Evolutionary conservation across 2,888 invertebrate genomes (phyloP), one percentile per base, ranked within the genome.

Genomic region (Conus canariensis): DNA sequence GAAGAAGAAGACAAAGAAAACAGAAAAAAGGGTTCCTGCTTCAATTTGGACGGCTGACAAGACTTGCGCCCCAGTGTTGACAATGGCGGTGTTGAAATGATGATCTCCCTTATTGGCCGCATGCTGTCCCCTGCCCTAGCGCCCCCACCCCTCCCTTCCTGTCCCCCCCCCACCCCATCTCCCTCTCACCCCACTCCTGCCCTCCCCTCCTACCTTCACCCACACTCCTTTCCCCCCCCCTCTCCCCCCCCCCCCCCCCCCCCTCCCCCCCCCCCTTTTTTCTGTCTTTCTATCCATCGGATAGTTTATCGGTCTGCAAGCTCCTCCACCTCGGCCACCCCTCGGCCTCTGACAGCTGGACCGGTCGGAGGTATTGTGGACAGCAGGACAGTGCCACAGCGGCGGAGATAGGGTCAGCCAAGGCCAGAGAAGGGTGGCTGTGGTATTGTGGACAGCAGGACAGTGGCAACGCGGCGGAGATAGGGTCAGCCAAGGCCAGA

Each of bases 51-150:
- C 45, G 80, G 80, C 45, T 80, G 80, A 80, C 80, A 45, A 45
- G 45, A 80, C 80, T 30, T 14, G 80, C 30, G 30, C 80, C 80
- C 80, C 45, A 80, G 45, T 80, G 80, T 80, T 80, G 80, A 80
- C 80, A 80, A 45, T 59, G 85, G 59, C 25, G 25, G 22, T 59
- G 59, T 85, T 58, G 85, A 59, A 85, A 85, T 45, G 59, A 59
- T 59, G 60, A 58, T 85, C 85, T 85, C 58, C 60, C 85, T 58
- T 59, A 25, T 19, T 58, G n/a, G 60, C 25, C 59, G 58, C 58
- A 25, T 56, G 59, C 60, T 60, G 85, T 59, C 85, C 45, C 14
- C 12, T 80, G 8, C 30, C 45, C 82, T 58, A 22, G 19, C 22
- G 8, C 82, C 58, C 22, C 19, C 82, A 0, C 10, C 58, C 19